A percentile compares a stretch with the other conserved stretches of the same genome.
Conservation (phyloP, 2,797 vertebrate genomes). For the Sciurus vulgaris region DNA sequence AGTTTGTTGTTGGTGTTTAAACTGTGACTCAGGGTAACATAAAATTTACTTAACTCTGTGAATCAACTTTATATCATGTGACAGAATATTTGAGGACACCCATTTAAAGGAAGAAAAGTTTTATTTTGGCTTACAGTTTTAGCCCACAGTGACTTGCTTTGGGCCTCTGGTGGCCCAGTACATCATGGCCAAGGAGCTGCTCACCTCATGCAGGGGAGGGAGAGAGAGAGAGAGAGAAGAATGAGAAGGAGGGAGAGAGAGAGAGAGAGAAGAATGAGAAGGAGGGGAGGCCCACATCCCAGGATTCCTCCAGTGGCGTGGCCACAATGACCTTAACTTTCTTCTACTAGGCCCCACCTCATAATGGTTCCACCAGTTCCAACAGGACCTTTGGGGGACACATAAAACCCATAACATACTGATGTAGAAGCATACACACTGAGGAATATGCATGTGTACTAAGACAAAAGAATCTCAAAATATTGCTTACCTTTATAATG, state of each 20-base stretch:
- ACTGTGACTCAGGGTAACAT: not conserved
- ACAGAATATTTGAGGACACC: not conserved
- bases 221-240: too few species aligned
- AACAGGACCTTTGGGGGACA: not conserved
- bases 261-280: rapidly evolving
- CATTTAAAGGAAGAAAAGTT: not conserved
- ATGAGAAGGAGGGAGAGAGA: rapidly evolving
- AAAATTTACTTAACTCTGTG: not conserved
- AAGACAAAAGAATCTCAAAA: not conserved
- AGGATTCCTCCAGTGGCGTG: not conserved
- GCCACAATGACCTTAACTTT: not conserved
- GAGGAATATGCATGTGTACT: not conserved
- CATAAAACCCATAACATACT: not conserved
- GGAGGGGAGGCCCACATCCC: not conserved
- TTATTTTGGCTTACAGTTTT: not conserved
- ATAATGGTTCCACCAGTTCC: not conserved
- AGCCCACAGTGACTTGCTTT: not conserved
- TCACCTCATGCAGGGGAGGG: not conserved
- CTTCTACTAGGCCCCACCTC: not conserved
- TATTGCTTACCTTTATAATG: not conserved
- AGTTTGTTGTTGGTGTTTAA: not conserved
- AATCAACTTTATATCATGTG: not conserved
- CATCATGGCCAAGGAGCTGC: not conserved
- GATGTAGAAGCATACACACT: not conserved
- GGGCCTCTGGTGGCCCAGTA: not conserved